phyloP scores from a whole-genome alignment of 2,113 vertebrate species.

The Accipiter virgatus region DNA sequence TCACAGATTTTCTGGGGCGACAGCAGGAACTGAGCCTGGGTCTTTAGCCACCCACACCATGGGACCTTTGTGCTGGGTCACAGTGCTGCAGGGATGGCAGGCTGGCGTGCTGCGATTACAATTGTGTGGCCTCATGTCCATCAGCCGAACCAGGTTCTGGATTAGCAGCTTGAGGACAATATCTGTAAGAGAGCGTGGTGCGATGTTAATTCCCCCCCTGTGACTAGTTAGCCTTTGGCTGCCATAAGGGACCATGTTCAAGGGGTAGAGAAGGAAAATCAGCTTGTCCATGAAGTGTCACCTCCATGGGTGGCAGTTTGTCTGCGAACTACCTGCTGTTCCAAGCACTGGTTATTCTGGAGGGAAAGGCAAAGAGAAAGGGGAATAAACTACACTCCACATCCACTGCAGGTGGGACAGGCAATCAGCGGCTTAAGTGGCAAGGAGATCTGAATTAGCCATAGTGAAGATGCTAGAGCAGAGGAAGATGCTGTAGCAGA shows the following conservation, averaged over 20 bases:
- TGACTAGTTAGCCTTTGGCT: background rate
- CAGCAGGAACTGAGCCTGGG: background rate
- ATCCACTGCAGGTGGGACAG: background rate
- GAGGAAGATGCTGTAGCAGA: background rate
- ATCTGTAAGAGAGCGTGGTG: background rate
- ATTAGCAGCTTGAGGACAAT: background rate
- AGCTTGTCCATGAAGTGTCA: background rate
- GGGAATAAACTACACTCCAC: background rate
- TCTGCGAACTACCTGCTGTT: background rate
- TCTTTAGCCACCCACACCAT: background rate
- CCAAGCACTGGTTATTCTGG: background rate
- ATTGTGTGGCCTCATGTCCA: background rate
- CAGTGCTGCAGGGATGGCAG: background rate
- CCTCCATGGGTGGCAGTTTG: background rate
- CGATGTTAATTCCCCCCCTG: background rate
- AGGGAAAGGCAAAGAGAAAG: background rate
- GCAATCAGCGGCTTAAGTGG: background rate
- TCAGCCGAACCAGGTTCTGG: background rate
- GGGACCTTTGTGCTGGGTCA: background rate
- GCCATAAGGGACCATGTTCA: background rate
- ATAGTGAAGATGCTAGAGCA: background rate
- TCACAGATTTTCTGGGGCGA: background rate
- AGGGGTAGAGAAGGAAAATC: background rate
- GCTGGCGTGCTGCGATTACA: background rate
- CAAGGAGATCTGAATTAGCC: background rate